Base-by-base conservation (phyloP, 2,797 vertebrate species). In the Liasis olivaceus region DNA sequence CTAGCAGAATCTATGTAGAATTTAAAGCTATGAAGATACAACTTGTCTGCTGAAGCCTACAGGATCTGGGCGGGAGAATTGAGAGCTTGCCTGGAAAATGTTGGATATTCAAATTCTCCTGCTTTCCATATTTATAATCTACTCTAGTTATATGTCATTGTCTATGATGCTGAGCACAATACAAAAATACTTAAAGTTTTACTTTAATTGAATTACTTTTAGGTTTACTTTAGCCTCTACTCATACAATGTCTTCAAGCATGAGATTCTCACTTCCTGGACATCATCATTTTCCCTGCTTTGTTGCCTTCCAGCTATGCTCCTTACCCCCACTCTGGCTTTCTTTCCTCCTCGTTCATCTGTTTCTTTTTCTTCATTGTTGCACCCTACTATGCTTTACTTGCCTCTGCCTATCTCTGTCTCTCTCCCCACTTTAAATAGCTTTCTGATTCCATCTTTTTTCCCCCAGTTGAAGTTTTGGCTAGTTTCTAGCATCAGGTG, bases 21-120 rank as follows among this genome's bases (percentile, higher is more conserved):
- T 72, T n/a, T 93, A 92, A 58, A 90, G 14, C 8, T 17, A 69
- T 91, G 6, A 89, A 93, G 69, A 85, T 81, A 58, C 85, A 36
- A 31, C 6, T 59, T 90, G 93, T 89, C 31, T 36, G n/a, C 36
- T 72, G 14, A 69, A 69, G 31, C n/a, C 13, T 31, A 69, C 13
- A 15, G 66, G 15, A 17, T 72, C 66, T 36, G 0, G 0, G 14
- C 17, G 5, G n/a, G 28, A 66, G 4, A 13, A 66, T 66, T 66
- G n/a, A 66, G 12, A n/a, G 28, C 28, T 66, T 66, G 14, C 28
- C 12, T 66, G 4, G 28, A 66, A 66, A 66, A 28, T 72, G n/a
- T 72, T 72, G n/a, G 15, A 17, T 72, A 72, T 72, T 36, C n/a
- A 72, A 72, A 72, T 72, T 36, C 5, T 31, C n/a, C n/a, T 31